phyloP scores from a whole-genome alignment of 2,113 vertebrate species.

The Hippoglossus stenolepis region DNA sequence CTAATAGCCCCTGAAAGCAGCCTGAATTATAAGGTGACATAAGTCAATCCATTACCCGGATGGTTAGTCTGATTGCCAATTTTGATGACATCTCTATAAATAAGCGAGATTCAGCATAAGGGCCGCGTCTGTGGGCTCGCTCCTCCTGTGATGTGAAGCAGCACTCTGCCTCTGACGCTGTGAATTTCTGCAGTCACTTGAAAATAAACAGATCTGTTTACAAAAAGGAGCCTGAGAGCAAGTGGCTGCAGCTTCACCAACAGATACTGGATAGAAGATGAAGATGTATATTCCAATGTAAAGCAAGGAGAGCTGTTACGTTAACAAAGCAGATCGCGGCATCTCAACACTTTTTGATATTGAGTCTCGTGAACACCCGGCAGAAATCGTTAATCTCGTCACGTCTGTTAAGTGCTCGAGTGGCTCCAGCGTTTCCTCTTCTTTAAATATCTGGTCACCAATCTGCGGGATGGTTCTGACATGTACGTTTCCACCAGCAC shows the following conservation, averaged over 20 bases:
- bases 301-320: neutral
- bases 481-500: conserved; percentile 68
- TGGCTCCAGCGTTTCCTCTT: conserved; percentile 26
- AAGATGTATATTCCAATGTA: neutral
- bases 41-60: conserved; percentile 50
- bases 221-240: neutral
- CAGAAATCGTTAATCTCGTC: conserved; percentile 56
- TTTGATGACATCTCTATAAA: conserved; percentile 51
- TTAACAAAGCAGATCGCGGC: neutral
- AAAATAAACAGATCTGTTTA: conserved; percentile 37
- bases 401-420: conserved; percentile 68
- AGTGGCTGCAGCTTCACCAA: neutral
- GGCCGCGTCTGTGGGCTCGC: conserved; percentile 9
- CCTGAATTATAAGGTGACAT: conserved; percentile 53
- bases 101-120: conserved; percentile 33
- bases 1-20: conserved; percentile 36
- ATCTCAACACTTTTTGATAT: conserved; percentile 44
- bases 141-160: conserved; percentile 26
- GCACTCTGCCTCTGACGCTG: conserved; percentile 28
- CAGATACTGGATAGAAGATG: conserved; percentile 7
- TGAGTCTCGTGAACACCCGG: conserved; percentile 35
- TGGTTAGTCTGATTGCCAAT: conserved; percentile 54
- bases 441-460: conserved; percentile 52
- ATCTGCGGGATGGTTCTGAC: conserved; percentile 33
- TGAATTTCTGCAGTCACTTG: conserved; percentile 32